Base-by-base conservation (phyloP, 1,140 invertebrate genomes). In the Cotesia typhae region DNA sequence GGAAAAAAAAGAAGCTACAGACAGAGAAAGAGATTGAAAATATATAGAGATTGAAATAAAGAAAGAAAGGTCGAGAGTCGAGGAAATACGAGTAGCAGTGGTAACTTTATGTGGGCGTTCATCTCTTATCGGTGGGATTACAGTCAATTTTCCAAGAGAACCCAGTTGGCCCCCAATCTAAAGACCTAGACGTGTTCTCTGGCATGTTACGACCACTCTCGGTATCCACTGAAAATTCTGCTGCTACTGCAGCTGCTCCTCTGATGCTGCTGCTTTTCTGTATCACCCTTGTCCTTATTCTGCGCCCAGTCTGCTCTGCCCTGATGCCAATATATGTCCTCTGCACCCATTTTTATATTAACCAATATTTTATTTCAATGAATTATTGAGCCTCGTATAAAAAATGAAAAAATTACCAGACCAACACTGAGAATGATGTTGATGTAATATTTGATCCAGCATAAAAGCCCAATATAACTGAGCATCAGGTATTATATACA, bases 111-210 rank as follows among this genome's bases (percentile, higher is more conserved):
- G 71, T 74, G 72, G 70, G 73, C 77, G 77, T 77, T 60, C 55
- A 74, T 67, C 80, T 80, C 82, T 86, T 85, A 86, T 85, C 82
- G 77, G 73, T 47, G 10, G 79, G 81, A 86, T 85, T 85, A 81
- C 80, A 77, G 80, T 80, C 80, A 79, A 86, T 85, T 84, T 79
- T 82, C 80, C 81, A 65, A 68, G 66, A 60, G n/a, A 57, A 63
- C 57, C 41, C 41, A 47, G 41, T 47, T 47, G 41, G 63, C 47
- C 52, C 17, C 61, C 60, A 59, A 60, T 20, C 60, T 60, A 28
- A 52, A 37, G 63, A 36, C 70, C 55, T 37, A 53, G 70, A 66
- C 70, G 61, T 71, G 70, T 72, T 37, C 64, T 57, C 70, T 57
- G 64, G 64, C 64, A 47, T 72, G 70, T 72, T 72, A 72, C 64